phyloP scores from a whole-genome alignment of 2,113 vertebrate species.

The Alaudala cheleensis region DNA sequence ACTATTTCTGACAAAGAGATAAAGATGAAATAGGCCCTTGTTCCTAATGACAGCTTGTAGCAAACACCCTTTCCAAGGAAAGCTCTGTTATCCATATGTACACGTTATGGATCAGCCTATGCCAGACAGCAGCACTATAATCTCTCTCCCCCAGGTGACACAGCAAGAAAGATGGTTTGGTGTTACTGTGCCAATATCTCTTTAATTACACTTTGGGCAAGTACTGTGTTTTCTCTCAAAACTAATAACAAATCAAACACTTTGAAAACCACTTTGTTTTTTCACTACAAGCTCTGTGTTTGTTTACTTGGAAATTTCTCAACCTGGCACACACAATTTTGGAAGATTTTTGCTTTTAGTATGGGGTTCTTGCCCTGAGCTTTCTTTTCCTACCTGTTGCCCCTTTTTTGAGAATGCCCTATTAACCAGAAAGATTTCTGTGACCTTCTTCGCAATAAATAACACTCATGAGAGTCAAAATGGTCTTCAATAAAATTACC shows the following conservation, averaged over 20 bases:
- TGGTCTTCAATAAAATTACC: neutral
- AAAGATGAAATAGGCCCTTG: conserved; percentile 40
- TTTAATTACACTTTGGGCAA: neutral
- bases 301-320: neutral
- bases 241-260: neutral
- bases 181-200: neutral
- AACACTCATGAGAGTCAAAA: neutral
- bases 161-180: neutral
- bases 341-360: neutral
- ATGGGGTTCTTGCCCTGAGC: neutral
- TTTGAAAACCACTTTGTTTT: conserved; percentile 9
- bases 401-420: neutral
- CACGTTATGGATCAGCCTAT: neutral
- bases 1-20: conserved; percentile 30
- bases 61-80: neutral
- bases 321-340: neutral
- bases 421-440: neutral
- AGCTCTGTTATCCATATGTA: neutral
- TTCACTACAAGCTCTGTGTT: neutral
- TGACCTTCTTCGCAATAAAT: neutral
- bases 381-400: neutral
- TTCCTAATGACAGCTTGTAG: conserved; percentile 30
- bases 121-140: neutral
- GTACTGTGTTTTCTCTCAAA: neutral
- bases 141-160: neutral